Base-by-base conservation (phyloP, 2,113 vertebrate species). In the Pionites leucogaster region DNA sequence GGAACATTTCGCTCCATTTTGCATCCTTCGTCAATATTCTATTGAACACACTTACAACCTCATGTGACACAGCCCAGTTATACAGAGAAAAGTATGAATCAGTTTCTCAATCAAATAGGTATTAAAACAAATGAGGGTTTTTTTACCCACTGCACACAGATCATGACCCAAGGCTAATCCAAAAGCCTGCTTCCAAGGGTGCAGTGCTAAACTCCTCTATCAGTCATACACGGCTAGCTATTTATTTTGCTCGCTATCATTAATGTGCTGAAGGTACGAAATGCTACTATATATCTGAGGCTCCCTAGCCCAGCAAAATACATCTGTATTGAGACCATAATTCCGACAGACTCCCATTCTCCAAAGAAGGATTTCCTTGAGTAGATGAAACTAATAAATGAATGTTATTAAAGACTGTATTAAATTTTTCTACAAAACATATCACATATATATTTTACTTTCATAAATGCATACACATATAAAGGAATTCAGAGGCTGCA, bases 1-100 rank as follows among this genome's bases (percentile, higher is more conserved):
- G 60, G 96, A 98, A 97, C 84, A 90, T 84, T 96, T 95, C 83
- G 67, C 95, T 98, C 97, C 97, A 94, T 95, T 97, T 92, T 96
- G 96, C 96, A 95, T 88, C 95, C 96, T 90, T 93, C 62, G 78
- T 96, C 97, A 92, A 92, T 78, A 93, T 86, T 82, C 50, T 72
- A 91, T 89, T n/a, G 96, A 97, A 96, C 96, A 94, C 42, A 65
- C 90, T 94, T 68, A 86, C 70, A 97, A 86, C 47, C 90, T 86
- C 78, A 28, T 27, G 77, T 91, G 97, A 97, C 97, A 95, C 4
- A 44, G 84, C 93, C 82, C 79, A 96, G 95, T 90, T 88, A 46
- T 8, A 72, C 11, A 52, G 79, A 86, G 60, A 52, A 78, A 95
- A 91, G 62, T 22, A n/a, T 27, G 77, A 92, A 93, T 67, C 82